Percentiles rank a stretch among this genome's conserved stretches.
phyloP scores from a whole-genome alignment of 2,888 invertebrate genomes.

The Cephus nigrinus region DNA sequence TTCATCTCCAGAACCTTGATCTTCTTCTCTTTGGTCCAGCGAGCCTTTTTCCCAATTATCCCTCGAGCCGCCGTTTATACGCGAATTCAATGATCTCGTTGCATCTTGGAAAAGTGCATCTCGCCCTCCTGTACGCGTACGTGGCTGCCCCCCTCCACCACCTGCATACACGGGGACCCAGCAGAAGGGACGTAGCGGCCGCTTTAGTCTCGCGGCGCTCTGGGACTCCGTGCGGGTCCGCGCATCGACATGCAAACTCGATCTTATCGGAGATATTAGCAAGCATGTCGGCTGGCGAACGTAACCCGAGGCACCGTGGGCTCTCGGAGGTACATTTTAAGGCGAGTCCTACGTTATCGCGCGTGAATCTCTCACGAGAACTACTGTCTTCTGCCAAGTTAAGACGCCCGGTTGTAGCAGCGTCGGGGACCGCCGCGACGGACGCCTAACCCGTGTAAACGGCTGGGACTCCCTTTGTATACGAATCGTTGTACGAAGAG shows the following conservation, averaged over 20 bases:
- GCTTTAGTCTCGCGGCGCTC: neutral
- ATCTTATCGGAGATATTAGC: slow-evolving; percentile 51
- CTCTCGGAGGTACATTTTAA: slow-evolving; percentile 24
- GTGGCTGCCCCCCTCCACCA: neutral
- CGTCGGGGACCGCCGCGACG: neutral
- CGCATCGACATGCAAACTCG: slow-evolving; percentile 34
- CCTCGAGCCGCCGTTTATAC: neutral
- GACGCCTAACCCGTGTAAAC: neutral
- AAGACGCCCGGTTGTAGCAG: slow-evolving; percentile 33
- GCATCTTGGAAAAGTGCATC: neutral
- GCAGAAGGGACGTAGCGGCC: neutral
- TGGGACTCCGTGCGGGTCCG: slow-evolving; percentile 4
- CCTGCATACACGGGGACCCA: neutral
- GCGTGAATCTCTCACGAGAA: slow-evolving; percentile 47
- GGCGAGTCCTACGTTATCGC: slow-evolving; percentile 38
- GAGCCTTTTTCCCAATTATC: too few species aligned
- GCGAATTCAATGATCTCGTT: neutral
- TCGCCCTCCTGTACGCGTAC: neutral
- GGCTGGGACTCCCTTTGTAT: neutral
- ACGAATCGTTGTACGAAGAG: too few species aligned
- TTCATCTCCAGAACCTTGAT: too few species aligned
- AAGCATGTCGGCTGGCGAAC: slow-evolving; percentile 40
- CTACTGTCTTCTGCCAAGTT: slow-evolving; percentile 45
- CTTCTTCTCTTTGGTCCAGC: too few species aligned
- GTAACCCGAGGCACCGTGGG: slow-evolving; percentile 28